These are phyloP conservation scores for Auanema sp. DNA, from an alignment of 2,888 invertebrate species.

Conservation along the genomic window DNA sequence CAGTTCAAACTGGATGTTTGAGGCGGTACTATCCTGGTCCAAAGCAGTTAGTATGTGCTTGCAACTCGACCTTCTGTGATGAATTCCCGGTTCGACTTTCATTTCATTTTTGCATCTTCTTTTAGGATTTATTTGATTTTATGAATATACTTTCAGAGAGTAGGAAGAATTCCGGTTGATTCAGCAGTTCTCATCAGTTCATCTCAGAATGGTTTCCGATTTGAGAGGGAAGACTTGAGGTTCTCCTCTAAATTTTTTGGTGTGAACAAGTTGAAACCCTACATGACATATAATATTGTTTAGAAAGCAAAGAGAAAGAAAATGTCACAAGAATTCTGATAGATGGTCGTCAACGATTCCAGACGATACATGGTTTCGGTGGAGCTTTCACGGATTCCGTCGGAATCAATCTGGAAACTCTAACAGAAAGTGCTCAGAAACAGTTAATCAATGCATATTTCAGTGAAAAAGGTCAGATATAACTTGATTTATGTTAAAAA, in stretches of 20 bases:
- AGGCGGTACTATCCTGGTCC: no score
- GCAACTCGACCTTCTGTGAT: constrained; percentile 4
- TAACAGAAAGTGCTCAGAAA: constrained; percentile 1
- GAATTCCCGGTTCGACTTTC: background rate
- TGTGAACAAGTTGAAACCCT: background rate
- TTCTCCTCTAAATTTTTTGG: background rate
- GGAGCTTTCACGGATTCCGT: constrained; percentile 13
- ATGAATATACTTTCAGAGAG: constrained; percentile 4
- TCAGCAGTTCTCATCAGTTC: constrained; percentile 5
- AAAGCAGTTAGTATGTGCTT: constrained; percentile 3
- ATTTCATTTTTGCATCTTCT: constrained; percentile 2
- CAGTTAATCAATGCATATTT: constrained; percentile 8
- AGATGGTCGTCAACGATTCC: constrained; percentile 60
- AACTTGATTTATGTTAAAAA: no score
- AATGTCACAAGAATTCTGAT: constrained; percentile 8
- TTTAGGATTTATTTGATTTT: background rate
- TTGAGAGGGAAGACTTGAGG: constrained; percentile 2
- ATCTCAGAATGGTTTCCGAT: constrained; percentile 5
- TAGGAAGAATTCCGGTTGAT: background rate
- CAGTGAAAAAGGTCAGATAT: background rate
- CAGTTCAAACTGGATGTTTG: no score
- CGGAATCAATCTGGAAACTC: constrained; percentile 2
- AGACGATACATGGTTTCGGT: constrained; percentile 7
- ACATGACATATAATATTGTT: background rate
- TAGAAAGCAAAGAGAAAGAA: background rate